Evolutionary conservation across 2,113 vertebrate genomes (phyloP), one percentile per base, ranked within the genome.

Genomic region (Addax nasomaculatus): DNA sequence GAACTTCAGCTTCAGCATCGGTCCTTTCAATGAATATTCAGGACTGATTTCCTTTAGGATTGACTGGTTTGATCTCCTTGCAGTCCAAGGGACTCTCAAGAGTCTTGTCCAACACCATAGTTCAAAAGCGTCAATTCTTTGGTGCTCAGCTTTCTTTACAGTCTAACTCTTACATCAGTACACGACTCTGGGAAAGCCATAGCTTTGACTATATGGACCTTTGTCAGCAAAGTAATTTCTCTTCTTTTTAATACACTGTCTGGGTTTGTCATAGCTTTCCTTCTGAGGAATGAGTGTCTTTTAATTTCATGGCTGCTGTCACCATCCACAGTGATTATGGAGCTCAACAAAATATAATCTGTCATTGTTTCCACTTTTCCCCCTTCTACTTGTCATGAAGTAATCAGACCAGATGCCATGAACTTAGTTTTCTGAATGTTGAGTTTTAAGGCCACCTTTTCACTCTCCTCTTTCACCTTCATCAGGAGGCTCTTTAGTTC

Each of bases 291-390:
- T 17, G 7, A 67, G 16, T 67, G 4, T 67, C 64, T 67, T 67
- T n/a, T n/a, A 67, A 67, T 36, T 67, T 67, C 64, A 67, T n/a
- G 2, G 64, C 2, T 5, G 16, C 33, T 10, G 16, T 36, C 64
- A n/a, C 16, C 64, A 67, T 19, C 8, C 0, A 0, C 64, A 67
- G 8, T 19, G 33, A 67, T 64, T 10, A 17, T 67, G 33, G 8
- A 67, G 64, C 16, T 16, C 33, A 67, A 10, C 8, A 67, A 19
- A 67, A n/a, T n/a, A 67, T 19, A 10, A 19, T 67, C 33, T n/a
- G 64, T 19, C 64, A 67, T n/a, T n/a, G 16, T n/a, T 67, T n/a
- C 16, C 33, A 67, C 33, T n/a, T 67, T 67, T 67, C 1, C 1
- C 64, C 33, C 16, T 64, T 64, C 7, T 67, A n/a, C n/a, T n/a